phyloP scores from a whole-genome alignment of 2,797 vertebrate species.

The Steatocranus sp. region DNA sequence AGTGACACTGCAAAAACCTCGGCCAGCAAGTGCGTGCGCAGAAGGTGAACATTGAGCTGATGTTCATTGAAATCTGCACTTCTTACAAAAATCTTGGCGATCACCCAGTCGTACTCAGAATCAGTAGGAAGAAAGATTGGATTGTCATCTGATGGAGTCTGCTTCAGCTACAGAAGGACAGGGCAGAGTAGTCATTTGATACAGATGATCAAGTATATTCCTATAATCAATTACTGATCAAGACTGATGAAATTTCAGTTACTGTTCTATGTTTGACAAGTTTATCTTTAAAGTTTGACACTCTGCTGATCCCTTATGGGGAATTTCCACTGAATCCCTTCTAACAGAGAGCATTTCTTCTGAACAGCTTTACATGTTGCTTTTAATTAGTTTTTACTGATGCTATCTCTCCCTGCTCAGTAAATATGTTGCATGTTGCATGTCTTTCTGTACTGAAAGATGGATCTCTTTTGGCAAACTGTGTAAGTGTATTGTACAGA shows the following conservation, averaged over 20 bases:
- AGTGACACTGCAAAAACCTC: slow-evolving; percentile 75
- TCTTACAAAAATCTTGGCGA: slow-evolving; percentile 62
- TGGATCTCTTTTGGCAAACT: background rate
- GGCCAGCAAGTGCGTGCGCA: slow-evolving; percentile 76
- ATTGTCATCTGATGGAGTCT: too few species aligned
- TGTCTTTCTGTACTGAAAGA: too few species aligned
- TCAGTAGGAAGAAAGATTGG: too few species aligned
- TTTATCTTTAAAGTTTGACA: background rate
- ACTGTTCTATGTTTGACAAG: background rate
- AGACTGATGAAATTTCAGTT: background rate
- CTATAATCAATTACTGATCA: background rate
- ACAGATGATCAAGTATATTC: background rate
- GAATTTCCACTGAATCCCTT: background rate
- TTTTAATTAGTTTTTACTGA: background rate
- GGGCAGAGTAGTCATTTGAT: background rate
- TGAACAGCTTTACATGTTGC: background rate
- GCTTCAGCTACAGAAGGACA: too few species aligned
- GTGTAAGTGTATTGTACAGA: background rate
- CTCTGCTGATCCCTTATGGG: background rate
- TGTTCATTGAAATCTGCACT: background rate
- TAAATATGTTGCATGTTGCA: background rate
- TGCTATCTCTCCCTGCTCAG: too few species aligned
- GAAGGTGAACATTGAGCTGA: slow-evolving; percentile 58
- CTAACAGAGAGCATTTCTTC: background rate
- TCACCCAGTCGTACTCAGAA: too few species aligned